Conservation (phyloP, 1,140 invertebrate species). For the Diploscapter pachys region DNA sequence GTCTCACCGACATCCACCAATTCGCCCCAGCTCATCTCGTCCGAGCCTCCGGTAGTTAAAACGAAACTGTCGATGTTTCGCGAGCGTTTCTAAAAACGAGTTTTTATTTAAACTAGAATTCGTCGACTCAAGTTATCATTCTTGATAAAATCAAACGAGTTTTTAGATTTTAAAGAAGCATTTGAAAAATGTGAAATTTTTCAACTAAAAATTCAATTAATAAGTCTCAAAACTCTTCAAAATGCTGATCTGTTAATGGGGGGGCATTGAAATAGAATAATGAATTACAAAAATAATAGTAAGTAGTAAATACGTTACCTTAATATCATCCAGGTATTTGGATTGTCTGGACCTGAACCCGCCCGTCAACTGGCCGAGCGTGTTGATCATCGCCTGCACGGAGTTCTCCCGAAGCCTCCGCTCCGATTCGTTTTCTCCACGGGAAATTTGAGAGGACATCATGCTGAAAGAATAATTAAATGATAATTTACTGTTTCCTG, state of each 20-base stretch:
- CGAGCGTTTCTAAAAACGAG: slow-evolving; percentile 8
- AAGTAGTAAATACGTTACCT: not conserved
- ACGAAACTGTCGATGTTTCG: slow-evolving; percentile 39
- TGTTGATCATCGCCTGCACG: slow-evolving; percentile 59
- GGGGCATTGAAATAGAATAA: not conserved
- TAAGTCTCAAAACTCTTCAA: no score
- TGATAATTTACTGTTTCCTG: not conserved
- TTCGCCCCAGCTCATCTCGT: slow-evolving; percentile 27
- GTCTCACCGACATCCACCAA: not conserved
- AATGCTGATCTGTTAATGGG: not conserved
- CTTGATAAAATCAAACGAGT: no score
- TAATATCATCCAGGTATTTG: slow-evolving; percentile 53
- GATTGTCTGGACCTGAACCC: slow-evolving; percentile 61
- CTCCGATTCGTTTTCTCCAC: slow-evolving; percentile 13
- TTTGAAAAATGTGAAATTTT: no score
- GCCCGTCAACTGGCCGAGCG: slow-evolving; percentile 61
- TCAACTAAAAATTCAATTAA: no score
- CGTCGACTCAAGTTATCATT: no score
- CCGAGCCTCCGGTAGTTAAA: slow-evolving; percentile 17
- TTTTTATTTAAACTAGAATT: not conserved
- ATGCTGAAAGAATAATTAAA: slow-evolving; percentile 10
- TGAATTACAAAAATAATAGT: not conserved
- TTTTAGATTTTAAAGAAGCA: no score
- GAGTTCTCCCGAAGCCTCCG: slow-evolving; percentile 60
- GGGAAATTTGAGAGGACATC: slow-evolving; percentile 45